These are phyloP conservation scores for Macaca fascicularis DNA, from an alignment of 2,113 vertebrate species.

Conservation along the genomic window DNA sequence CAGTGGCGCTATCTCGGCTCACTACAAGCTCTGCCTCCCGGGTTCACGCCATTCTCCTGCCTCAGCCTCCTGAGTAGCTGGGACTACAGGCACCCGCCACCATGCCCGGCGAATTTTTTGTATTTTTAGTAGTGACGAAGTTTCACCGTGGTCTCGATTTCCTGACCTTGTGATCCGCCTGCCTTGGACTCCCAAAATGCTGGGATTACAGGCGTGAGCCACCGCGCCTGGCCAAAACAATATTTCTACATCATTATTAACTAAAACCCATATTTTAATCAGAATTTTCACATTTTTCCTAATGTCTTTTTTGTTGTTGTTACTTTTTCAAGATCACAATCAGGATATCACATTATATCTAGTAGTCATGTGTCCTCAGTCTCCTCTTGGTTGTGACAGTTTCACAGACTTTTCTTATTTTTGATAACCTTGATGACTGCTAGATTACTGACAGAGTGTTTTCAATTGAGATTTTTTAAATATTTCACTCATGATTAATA, in stretches of 20 bases:
- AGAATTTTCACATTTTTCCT: background rate
- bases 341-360: background rate
- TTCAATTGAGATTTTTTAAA: background rate
- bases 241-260: background rate
- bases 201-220: no score
- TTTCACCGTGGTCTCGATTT: no score
- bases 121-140: no score
- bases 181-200: no score
- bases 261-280: background rate
- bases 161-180: no score
- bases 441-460: background rate
- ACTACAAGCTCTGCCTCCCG: no score
- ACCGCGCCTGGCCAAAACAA: accelerated
- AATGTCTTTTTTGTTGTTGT: background rate
- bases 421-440: background rate
- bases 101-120: no score
- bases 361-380: background rate
- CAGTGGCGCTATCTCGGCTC: no score
- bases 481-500: background rate
- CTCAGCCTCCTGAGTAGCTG: no score
- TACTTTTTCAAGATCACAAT: no score
- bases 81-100: no score
- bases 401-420: background rate
- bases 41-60: no score
- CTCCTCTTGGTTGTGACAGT: background rate